Evolutionary conservation across 1,140 invertebrate species (phyloP).

Genomic region (Leptinotarsa defecta): DNA sequence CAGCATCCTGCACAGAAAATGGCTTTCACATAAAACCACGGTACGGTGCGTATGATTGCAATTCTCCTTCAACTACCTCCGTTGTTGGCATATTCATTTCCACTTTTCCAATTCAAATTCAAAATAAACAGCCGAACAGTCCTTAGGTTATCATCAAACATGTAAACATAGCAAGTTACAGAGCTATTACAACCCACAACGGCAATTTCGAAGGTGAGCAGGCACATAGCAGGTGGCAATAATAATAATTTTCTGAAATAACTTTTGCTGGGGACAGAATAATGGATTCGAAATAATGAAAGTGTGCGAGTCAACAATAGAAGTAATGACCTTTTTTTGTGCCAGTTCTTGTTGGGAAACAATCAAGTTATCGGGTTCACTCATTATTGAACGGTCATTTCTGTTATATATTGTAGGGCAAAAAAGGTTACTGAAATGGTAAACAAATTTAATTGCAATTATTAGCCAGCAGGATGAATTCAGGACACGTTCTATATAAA

Average conservation of each 20-base stretch:
- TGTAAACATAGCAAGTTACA: constrained; percentile 8
- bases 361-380: too few relatives aligned
- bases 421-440: too few relatives aligned
- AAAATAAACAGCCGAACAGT: not conserved
- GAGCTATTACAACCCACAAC: not conserved
- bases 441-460: too few relatives aligned
- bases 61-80: not conserved
- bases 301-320: not conserved
- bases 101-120: not conserved
- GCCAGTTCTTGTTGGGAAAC: too few relatives aligned
- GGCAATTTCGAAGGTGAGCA: constrained; percentile 5
- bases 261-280: not conserved
- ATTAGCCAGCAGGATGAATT: too few relatives aligned
- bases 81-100: not conserved
- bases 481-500: too few relatives aligned
- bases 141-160: not conserved
- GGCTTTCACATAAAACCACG: too few relatives aligned
- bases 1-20: too few relatives aligned
- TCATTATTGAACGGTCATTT: too few relatives aligned
- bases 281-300: not conserved
- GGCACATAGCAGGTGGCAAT: not conserved
- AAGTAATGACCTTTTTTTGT: too few relatives aligned
- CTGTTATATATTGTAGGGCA: too few relatives aligned
- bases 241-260: not conserved
- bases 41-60: not conserved